Evolutionary conservation across 2,797 vertebrate genomes (phyloP).

Genomic region (Neostethus bicornis): DNA sequence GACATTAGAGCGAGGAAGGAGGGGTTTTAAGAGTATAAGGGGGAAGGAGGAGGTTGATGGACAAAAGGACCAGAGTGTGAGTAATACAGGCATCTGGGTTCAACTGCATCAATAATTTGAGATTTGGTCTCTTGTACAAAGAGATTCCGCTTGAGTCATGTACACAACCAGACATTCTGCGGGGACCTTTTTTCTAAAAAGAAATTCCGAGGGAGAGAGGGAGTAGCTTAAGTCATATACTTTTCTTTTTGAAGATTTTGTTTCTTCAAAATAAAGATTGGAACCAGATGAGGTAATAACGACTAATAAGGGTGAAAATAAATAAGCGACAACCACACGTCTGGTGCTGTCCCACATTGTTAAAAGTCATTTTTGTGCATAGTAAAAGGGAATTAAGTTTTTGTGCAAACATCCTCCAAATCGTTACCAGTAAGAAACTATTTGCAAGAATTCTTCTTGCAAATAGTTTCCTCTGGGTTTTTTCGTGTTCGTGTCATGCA

Average conservation of each 20-base stretch:
- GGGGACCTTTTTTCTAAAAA: background rate
- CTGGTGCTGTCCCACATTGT: slow-evolving; percentile 8
- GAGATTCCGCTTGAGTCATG: slow-evolving; percentile 22
- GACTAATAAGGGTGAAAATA: slow-evolving; percentile 27
- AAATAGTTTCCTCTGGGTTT: too few species aligned
- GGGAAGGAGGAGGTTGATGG: slow-evolving; percentile 18
- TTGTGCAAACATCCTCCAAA: background rate
- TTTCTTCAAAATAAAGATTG: slow-evolving; percentile 26
- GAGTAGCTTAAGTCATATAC: slow-evolving; percentile 1
- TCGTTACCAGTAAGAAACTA: too few species aligned
- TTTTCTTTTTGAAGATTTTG: slow-evolving; percentile 13
- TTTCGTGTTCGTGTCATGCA: too few species aligned
- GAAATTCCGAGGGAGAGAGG: background rate
- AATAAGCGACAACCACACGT: background rate
- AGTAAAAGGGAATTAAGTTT: background rate
- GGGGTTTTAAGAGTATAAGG: slow-evolving; percentile 9
- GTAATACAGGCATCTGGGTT: slow-evolving; percentile 60
- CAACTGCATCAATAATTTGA: slow-evolving; percentile 57
- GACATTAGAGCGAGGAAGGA: slow-evolving; percentile 30
- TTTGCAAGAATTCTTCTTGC: too few species aligned
- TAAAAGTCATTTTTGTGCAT: slow-evolving; percentile 15
- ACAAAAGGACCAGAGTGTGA: slow-evolving; percentile 64
- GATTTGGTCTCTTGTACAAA: slow-evolving; percentile 41
- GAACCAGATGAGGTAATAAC: background rate
- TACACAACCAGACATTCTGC: background rate